Evolutionary conservation across 1,140 invertebrate species (phyloP).

Genomic region (Neodiprion pinetum): DNA sequence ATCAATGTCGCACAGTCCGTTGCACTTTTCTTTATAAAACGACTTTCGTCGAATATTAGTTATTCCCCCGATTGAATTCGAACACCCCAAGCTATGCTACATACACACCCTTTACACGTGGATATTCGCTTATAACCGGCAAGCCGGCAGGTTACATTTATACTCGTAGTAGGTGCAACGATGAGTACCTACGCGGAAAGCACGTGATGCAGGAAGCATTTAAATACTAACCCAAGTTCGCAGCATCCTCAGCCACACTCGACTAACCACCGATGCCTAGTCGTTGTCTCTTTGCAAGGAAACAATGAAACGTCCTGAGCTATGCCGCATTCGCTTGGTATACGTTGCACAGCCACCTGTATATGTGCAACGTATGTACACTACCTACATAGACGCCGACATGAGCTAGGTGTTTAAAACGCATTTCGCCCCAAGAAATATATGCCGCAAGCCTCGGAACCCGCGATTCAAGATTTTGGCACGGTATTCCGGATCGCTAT

Average conservation of each 20-base stretch:
- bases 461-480: neutral
- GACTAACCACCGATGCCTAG: neutral
- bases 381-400: too few relatives aligned
- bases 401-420: neutral
- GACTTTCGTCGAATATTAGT: too few relatives aligned
- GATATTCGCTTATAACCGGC: too few relatives aligned
- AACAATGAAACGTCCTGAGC: neutral
- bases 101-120: too few relatives aligned
- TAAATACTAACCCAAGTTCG: neutral
- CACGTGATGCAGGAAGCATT: neutral
- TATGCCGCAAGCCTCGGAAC: neutral
- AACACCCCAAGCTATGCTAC: too few relatives aligned
- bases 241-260: neutral
- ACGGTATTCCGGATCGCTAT: neutral
- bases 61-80: too few relatives aligned
- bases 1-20: too few relatives aligned
- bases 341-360: too few relatives aligned
- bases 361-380: too few relatives aligned
- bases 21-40: too few relatives aligned
- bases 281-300: neutral
- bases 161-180: too few relatives aligned
- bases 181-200: neutral
- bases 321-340: neutral
- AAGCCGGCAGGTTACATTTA: too few relatives aligned
- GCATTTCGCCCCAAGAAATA: neutral